Evolutionary conservation across 2,888 invertebrate species (phyloP), one percentile per base, ranked within the genome.

Genomic region (Pristionchus fissidentatus): DNA sequence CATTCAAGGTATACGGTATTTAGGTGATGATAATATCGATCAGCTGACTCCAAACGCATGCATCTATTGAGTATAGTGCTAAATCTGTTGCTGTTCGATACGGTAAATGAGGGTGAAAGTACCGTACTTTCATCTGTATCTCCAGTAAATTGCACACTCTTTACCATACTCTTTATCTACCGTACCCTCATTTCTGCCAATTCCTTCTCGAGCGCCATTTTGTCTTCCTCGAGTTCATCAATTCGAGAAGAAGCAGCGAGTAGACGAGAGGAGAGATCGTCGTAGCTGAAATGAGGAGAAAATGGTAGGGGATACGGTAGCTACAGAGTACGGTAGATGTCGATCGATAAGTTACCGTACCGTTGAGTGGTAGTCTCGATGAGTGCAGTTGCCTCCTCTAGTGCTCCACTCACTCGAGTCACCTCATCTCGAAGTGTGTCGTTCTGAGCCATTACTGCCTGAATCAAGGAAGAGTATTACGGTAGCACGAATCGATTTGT

Each of bases 361-460:
- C 87, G 88, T 35, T 83, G 52, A 22, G 90, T 85, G 32, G 88
- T 90, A 19, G 89, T 88, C 57, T 89, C 88, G 32, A 92, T 90
- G 15, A 91, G 86, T n/a, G 82, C 73, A 2, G 90, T 92, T 0
- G 91, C 90, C 32, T 90, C 87, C 83, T 90, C 89, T 26, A 91
- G 84, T 8, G 90, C 89, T 43, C 83, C 84, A 52, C 86, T 88
- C 26, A 92, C 85, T n/a, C 88, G 57, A 3, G 89, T 86, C 22
- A 88, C 87, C 82, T 90, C 89, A 15, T 82, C 84, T 60, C 90
- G 80, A n/a, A 92, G 84, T 29, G 90, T 85, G 13, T 90, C 90
- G 84, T 92, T 91, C 84, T 91, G 91, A 10, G 85, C 60, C 19
- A 89, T 85, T 5, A 90, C 89, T 52, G 87, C 89, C 88, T 89